Conservation (phyloP, 2,113 vertebrate genomes). For the Melanerpes formicivorus region DNA sequence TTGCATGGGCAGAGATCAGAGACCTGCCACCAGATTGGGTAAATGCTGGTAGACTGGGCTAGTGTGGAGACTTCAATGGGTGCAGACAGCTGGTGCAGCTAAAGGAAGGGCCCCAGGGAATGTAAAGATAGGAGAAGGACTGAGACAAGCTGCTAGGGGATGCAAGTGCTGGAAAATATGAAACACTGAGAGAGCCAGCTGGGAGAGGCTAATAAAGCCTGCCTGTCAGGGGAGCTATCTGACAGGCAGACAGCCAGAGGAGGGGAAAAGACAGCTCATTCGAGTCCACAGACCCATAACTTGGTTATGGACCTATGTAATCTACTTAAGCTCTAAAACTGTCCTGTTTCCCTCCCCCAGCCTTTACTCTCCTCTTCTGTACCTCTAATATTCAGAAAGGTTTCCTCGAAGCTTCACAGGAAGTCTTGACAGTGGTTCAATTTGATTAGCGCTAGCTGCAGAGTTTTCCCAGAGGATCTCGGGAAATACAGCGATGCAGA, state of each 20-base stretch:
- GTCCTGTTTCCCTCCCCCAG: slow-evolving; percentile 58
- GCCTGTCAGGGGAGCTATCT: slow-evolving; percentile 53
- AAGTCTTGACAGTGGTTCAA: slow-evolving; percentile 51
- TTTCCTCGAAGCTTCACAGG: slow-evolving; percentile 61
- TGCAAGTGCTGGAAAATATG: slow-evolving; percentile 39
- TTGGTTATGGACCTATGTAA: slow-evolving; percentile 69
- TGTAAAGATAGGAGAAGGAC: background rate
- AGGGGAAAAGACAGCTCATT: slow-evolving; percentile 57
- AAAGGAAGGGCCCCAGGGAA: background rate
- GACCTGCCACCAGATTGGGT: background rate
- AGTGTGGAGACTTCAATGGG: background rate
- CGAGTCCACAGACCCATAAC: slow-evolving; percentile 35
- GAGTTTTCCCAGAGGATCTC: slow-evolving; percentile 44
- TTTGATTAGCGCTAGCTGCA: slow-evolving; percentile 53
- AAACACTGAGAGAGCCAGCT: slow-evolving; percentile 38
- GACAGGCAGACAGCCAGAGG: slow-evolving; percentile 65
- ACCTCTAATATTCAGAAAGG: slow-evolving; percentile 41
- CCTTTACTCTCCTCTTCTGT: slow-evolving; percentile 43
- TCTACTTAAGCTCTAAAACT: slow-evolving; percentile 73
- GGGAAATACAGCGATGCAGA: background rate
- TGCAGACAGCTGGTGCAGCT: background rate
- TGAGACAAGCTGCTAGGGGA: background rate
- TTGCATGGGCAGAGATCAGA: background rate
- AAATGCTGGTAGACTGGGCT: background rate
- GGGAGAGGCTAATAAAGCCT: slow-evolving; percentile 61